Evolutionary conservation across 2,113 vertebrate genomes (phyloP).

Genomic region (Scomber colias): DNA sequence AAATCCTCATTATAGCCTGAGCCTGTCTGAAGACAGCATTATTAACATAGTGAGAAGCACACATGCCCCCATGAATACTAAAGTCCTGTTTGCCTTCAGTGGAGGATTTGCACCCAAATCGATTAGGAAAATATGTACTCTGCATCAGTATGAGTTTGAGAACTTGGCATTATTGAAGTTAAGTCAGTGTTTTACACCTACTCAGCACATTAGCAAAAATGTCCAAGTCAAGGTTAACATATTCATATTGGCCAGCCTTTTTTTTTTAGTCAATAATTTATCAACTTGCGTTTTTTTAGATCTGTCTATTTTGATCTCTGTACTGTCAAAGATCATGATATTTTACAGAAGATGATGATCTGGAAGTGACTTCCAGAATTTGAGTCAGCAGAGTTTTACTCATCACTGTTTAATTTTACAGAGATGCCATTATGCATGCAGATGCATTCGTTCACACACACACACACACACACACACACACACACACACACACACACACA

Average conservation of each 20-base stretch:
- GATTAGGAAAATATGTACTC: slow-evolving; percentile 85
- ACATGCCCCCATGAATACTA: slow-evolving; percentile 77
- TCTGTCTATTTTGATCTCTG: slow-evolving; percentile 52
- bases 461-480: slow-evolving; percentile 43
- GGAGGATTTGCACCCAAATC: slow-evolving; percentile 76
- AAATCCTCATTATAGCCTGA: slow-evolving; percentile 78
- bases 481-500: slow-evolving; percentile 30
- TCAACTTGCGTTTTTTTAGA: slow-evolving; percentile 34
- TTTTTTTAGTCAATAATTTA: slow-evolving; percentile 61
- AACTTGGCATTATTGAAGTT: slow-evolving; percentile 73
- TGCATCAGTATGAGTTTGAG: slow-evolving; percentile 79
- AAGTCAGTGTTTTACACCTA: slow-evolving; percentile 60
- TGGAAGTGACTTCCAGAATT: slow-evolving; percentile 34
- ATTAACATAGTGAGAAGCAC: slow-evolving; percentile 79
- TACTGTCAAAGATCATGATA: slow-evolving; percentile 55
- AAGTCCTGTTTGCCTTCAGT: slow-evolving; percentile 74
- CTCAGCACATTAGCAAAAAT: slow-evolving; percentile 73
- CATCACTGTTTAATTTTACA: slow-evolving; percentile 61
- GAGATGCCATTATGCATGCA: slow-evolving; percentile 59
- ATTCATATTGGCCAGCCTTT: slow-evolving; percentile 57
- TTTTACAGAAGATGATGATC: slow-evolving; percentile 63
- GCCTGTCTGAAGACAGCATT: slow-evolving; percentile 73
- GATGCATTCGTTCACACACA: slow-evolving; percentile 17
- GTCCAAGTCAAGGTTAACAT: slow-evolving; percentile 74
- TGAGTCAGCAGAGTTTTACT: slow-evolving; percentile 60